Evolutionary conservation across 2,888 invertebrate genomes (phyloP).

Genomic region (Melolontha melolontha): DNA sequence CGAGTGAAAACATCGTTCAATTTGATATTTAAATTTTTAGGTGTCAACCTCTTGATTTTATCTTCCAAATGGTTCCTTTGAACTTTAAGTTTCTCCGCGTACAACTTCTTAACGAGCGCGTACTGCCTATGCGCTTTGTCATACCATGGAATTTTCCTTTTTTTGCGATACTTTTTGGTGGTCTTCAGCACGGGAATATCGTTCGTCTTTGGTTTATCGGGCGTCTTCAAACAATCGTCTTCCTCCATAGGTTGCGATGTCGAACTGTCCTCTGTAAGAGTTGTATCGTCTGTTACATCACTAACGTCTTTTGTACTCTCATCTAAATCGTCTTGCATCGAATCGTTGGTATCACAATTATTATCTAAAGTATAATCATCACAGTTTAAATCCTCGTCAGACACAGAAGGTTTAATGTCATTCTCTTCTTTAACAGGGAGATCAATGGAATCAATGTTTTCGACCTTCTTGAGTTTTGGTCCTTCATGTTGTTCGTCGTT

Average conservation of each 20-base stretch:
- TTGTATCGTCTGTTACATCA: background rate
- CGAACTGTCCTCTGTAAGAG: background rate
- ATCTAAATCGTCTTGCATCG: background rate
- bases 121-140: slow-evolving; percentile 29
- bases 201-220: slow-evolving; percentile 10
- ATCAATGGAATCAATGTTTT: too few relatives aligned
- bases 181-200: background rate
- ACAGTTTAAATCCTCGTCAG: background rate
- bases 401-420: background rate
- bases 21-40: slow-evolving; percentile 51
- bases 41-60: slow-evolving; percentile 50
- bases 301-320: background rate
- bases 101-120: slow-evolving; percentile 24
- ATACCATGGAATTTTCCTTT: slow-evolving; percentile 42
- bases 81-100: slow-evolving; percentile 5
- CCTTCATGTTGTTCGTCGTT: background rate
- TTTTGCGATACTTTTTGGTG: slow-evolving; percentile 17
- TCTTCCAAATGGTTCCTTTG: slow-evolving; percentile 39
- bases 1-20: slow-evolving; percentile 53
- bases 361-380: background rate
- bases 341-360: background rate
- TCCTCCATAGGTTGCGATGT: background rate
- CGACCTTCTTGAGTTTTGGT: background rate
- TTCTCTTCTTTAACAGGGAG: background rate
- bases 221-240: background rate